A percentile compares a stretch with the other conserved stretches of the same genome.
phyloP scores from a whole-genome alignment of 2,888 invertebrate species.

The Philonicus albiceps region DNA sequence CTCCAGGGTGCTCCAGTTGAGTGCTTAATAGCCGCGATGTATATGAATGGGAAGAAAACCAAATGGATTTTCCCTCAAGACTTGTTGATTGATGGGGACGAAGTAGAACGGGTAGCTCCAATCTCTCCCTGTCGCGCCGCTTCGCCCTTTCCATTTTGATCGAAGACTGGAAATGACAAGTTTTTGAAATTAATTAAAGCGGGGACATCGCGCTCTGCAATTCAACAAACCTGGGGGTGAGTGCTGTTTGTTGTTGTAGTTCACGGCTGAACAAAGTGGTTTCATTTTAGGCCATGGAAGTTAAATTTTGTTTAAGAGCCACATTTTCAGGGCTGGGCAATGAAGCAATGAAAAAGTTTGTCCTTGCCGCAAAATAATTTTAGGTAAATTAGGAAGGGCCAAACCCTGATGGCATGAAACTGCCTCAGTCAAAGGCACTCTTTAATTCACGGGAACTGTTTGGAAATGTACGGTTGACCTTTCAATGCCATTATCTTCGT shows the following conservation, averaged over 20 bases:
- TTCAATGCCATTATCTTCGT: neutral
- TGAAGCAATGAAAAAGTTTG: neutral
- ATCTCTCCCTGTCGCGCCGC: neutral
- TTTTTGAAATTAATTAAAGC: neutral
- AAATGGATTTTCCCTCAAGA: neutral
- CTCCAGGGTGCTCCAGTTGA: neutral
- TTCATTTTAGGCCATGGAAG: neutral
- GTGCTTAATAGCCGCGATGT: neutral
- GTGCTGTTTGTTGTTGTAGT: neutral
- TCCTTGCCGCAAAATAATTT: neutral
- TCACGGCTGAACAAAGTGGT: neutral
- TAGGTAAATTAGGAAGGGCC: neutral
- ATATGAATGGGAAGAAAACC: neutral
- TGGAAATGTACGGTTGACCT: neutral
- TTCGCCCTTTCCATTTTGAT: neutral
- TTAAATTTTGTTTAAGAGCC: neutral
- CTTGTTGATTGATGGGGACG: neutral
- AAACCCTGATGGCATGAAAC: neutral
- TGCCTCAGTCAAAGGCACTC: neutral
- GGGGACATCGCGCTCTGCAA: neutral
- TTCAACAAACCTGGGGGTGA: neutral
- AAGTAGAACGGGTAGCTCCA: neutral
- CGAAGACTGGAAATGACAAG: neutral
- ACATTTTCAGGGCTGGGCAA: neutral
- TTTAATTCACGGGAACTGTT: neutral